Evolutionary conservation across 2,888 invertebrate genomes (phyloP), one percentile per base, ranked within the genome.

Genomic region (Quadriops clusia): DNA sequence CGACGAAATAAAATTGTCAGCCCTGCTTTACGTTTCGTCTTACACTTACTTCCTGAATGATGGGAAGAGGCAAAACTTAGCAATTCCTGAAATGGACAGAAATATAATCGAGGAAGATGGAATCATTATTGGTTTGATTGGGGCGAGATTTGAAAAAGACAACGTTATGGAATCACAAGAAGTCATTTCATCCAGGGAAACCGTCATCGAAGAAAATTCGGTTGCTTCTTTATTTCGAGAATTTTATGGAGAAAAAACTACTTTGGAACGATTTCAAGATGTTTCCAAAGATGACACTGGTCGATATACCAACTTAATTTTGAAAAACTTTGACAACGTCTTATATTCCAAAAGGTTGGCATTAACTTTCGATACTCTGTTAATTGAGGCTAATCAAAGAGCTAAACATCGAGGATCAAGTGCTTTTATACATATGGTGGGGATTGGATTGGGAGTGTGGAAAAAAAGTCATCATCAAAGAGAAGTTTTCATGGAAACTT

Each of bases 1-100:
- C 45, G 71, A 72, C 37, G 73, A 72, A 49, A 60, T 73, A 2
- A 72, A 72, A 47, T 49, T 69, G 20, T 68, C 72, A 1, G 67
- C 70, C 0, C 53, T 72, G 37, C 51, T 73, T 27, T 65, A 67
- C 3, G 60, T 70, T 23, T 67, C 66, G 24, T 72, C 72, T 0
- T 64, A 65, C 38, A 63, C 67, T 3, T 65, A 68, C 45, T 70
- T 72, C 42, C 58, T 72, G 22, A 73, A 73, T 38, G 58, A 68
- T 42, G 73, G 73, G 4, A 61, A 64, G 28, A 60, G 73, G 3
- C 56, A 61, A 23, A 73, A 72, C 46, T 50, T 56, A 33, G 73
- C 68, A 3, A 48, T 58, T 10, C 50, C 60, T 6, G 55, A 54
- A 14, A 28, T n/a, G 2, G 39, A 54, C 35, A 51, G 62, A 23